These are phyloP conservation scores for Chymomyza caudatula DNA, from an alignment of 2,888 invertebrate species.

Conservation along the genomic window DNA sequence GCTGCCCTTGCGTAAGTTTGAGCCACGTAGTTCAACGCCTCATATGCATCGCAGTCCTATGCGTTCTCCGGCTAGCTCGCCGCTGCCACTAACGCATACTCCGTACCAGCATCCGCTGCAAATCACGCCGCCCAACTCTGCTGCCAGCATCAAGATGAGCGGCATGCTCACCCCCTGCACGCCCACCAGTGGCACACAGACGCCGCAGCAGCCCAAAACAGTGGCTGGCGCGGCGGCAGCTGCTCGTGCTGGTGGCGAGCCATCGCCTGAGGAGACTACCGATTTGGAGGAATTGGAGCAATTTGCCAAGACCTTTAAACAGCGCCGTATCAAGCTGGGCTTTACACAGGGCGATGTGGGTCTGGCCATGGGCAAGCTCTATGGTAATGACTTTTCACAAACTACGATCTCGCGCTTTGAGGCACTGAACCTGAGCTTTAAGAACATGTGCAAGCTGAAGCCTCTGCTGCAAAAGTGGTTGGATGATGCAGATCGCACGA, in stretches of 20 bases:
- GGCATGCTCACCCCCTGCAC: slow-evolving; percentile 81
- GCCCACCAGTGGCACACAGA: slow-evolving; percentile 79
- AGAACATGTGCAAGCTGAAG: slow-evolving; percentile 99
- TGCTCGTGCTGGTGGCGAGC: slow-evolving; percentile 85
- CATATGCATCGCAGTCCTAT: slow-evolving; percentile 73
- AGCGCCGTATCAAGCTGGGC: slow-evolving; percentile 97
- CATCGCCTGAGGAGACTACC: slow-evolving; percentile 94
- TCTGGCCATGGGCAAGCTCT: slow-evolving; percentile 98
- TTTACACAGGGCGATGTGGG: slow-evolving; percentile 99
- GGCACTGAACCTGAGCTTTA: slow-evolving; percentile 98
- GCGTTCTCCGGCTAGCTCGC: slow-evolving; percentile 76
- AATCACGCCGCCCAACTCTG: slow-evolving; percentile 79
- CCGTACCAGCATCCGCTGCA: slow-evolving; percentile 45
- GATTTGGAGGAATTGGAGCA: slow-evolving; percentile 98
- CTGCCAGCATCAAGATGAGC: slow-evolving; percentile 74
- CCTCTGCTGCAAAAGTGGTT: slow-evolving; percentile 98
- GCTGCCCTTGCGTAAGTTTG: slow-evolving; percentile 47
- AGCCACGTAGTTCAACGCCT: slow-evolving; percentile 74
- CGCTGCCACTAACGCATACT: slow-evolving; percentile 42
- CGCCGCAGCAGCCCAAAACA: slow-evolving; percentile 80
- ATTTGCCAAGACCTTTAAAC: slow-evolving; percentile 99
- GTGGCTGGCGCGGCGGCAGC: slow-evolving; percentile 77
- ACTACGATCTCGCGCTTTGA: slow-evolving; percentile 99
- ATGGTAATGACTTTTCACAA: slow-evolving; percentile 99
- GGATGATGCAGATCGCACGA: slow-evolving; percentile 93